These are phyloP conservation scores for Chiloscyllium punctatum DNA, from an alignment of 2,797 vertebrate genomes.

Conservation along the genomic window DNA sequence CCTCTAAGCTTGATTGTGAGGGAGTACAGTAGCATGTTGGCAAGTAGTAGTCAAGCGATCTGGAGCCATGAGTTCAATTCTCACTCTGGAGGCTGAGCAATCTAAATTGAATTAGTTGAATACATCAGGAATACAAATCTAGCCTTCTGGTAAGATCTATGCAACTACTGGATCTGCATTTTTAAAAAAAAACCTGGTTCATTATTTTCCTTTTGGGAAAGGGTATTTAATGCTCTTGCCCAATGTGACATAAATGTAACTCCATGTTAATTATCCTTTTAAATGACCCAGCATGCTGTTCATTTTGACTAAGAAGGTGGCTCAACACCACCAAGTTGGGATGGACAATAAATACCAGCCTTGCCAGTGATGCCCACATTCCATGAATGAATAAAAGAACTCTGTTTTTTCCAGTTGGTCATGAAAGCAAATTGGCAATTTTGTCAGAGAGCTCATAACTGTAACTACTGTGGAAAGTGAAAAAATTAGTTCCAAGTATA, in stretches of 20 bases:
- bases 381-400: neutral
- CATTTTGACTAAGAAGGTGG: neutral
- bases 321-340: neutral
- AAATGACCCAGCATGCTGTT: neutral
- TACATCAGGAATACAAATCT: neutral
- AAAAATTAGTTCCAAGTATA: neutral
- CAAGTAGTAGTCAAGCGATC: neutral
- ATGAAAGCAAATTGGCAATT: neutral
- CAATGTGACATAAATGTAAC: neutral
- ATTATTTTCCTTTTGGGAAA: neutral
- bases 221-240: neutral
- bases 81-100: neutral
- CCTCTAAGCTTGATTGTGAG: neutral
- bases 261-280: neutral
- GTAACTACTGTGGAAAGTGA: neutral
- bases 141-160: neutral
- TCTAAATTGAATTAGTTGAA: neutral
- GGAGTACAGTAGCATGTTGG: neutral
- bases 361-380: neutral
- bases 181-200: neutral
- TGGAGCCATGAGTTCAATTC: neutral
- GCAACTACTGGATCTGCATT: neutral
- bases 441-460: neutral
- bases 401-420: neutral
- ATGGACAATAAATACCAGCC: neutral